Evolutionary conservation across 2,888 invertebrate genomes (phyloP), one percentile per base, ranked within the genome.

Genomic region (Pelosia muscerda): DNA sequence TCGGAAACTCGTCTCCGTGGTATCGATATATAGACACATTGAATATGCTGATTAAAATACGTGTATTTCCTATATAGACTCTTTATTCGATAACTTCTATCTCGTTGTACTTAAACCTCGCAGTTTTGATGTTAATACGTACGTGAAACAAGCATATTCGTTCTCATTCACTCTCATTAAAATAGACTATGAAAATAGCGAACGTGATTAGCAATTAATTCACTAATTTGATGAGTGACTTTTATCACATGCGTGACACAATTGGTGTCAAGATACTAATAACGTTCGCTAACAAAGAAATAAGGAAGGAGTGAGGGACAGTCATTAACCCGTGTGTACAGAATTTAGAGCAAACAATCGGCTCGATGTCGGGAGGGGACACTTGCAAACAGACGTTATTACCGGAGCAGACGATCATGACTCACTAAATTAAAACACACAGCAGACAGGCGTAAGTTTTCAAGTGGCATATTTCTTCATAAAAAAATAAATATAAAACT

Each of bases 321-420:
- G 89, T 88, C 91, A 82, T 91, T 91, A 90, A 92, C 92, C 91
- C 87, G 84, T 59, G 72, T 77, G 85, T 85, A 86, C 90, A 91
- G 90, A 90, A 91, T 90, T 88, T 87, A 89, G 90, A 89, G 79
- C 90, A 89, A 86, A 87, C 88, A 88, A 89, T 90, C 88, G 82
- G 81, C 81, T 75, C 81, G 77, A 80, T 81, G 84, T 86, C 84
- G 85, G 86, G 71, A 73, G 74, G 85, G 87, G 85, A 85, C 88
- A 84, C 84, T 87, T 81, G 84, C 86, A 88, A 89, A 88, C 86
- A 85, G 81, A 77, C 79, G 76, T 81, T 82, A 82, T 83, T 81
- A 81, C 81, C 81, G 78, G 73, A 78, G 75, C 87, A 87, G 85
- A 84, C 86, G 78, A 72, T 78, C 77, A 81, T 92, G 90, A 92